Conservation (phyloP, 2,888 invertebrate species). For the Hypsopygia costalis region DNA sequence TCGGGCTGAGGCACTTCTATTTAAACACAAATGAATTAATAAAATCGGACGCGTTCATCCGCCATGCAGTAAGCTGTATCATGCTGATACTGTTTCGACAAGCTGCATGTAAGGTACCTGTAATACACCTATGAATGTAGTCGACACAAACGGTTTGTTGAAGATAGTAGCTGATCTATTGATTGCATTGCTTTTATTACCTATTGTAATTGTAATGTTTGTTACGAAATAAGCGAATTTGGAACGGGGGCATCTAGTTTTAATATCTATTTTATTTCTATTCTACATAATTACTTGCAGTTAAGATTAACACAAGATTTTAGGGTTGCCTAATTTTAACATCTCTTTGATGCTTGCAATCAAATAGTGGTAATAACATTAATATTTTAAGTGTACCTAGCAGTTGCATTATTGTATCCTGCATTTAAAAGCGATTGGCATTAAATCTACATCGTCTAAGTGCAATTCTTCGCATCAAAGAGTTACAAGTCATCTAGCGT, state of each 20-base stretch:
- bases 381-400: not conserved
- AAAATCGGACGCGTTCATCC: conserved; percentile 70
- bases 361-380: not conserved
- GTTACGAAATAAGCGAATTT: conserved; percentile 26
- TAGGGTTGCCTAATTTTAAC: not conserved
- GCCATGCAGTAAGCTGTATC: conserved; percentile 79
- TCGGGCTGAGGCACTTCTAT: conserved; percentile 77
- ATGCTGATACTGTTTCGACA: conserved; percentile 67
- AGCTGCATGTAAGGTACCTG: conserved; percentile 62
- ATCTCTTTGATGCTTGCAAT: not conserved
- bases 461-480: not conserved
- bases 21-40: conserved; percentile 67
- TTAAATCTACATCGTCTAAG: conserved; percentile 1
- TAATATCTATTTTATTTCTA: not conserved
- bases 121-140: conserved; percentile 22
- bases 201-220: conserved; percentile 18
- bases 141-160: conserved; percentile 23
- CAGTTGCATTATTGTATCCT: not conserved
- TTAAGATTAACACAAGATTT: not conserved
- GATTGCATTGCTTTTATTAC: conserved; percentile 19
- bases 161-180: conserved; percentile 22
- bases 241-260: conserved; percentile 17
- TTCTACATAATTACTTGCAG: not conserved
- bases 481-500: conserved; percentile 7
- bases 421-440: not conserved